Percentiles rank a stretch among this genome's conserved stretches.
Conservation (phyloP, 2,888 invertebrate species). For the Aphodius granarius region DNA sequence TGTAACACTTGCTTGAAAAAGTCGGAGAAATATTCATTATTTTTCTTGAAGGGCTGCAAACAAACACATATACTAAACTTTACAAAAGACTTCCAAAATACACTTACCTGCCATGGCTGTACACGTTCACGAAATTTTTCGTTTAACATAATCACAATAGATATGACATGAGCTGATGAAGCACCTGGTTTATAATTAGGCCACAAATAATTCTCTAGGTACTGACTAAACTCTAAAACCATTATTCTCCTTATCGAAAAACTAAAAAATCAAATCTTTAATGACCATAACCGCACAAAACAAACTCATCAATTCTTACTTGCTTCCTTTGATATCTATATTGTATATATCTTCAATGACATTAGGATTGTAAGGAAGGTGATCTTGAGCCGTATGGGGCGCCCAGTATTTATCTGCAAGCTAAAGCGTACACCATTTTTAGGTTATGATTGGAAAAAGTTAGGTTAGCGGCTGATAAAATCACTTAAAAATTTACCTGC, state of each 20-base stretch:
- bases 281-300: neutral
- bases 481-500: slow-evolving; percentile 62
- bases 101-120: slow-evolving; percentile 86
- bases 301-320: slow-evolving; percentile 58
- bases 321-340: slow-evolving; percentile 82
- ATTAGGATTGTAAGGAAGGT: slow-evolving; percentile 73
- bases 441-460: slow-evolving; percentile 26
- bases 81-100: neutral
- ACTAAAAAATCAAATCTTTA: slow-evolving; percentile 46
- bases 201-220: slow-evolving; percentile 96
- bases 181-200: slow-evolving; percentile 86
- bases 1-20: slow-evolving; percentile 83
- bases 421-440: slow-evolving; percentile 55
- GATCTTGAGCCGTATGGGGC: slow-evolving; percentile 74
- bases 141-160: slow-evolving; percentile 97
- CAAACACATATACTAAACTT: neutral
- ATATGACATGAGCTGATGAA: slow-evolving; percentile 88
- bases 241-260: slow-evolving; percentile 87
- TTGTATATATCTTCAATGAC: slow-evolving; percentile 88
- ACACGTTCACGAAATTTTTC: slow-evolving; percentile 98
- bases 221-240: slow-evolving; percentile 97
- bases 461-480: slow-evolving; percentile 1
- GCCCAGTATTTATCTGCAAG: slow-evolving; percentile 93
- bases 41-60: slow-evolving; percentile 66
- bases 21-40: slow-evolving; percentile 74